Conservation (phyloP, 2,113 vertebrate species). For the Dasyornis broadbenti region DNA sequence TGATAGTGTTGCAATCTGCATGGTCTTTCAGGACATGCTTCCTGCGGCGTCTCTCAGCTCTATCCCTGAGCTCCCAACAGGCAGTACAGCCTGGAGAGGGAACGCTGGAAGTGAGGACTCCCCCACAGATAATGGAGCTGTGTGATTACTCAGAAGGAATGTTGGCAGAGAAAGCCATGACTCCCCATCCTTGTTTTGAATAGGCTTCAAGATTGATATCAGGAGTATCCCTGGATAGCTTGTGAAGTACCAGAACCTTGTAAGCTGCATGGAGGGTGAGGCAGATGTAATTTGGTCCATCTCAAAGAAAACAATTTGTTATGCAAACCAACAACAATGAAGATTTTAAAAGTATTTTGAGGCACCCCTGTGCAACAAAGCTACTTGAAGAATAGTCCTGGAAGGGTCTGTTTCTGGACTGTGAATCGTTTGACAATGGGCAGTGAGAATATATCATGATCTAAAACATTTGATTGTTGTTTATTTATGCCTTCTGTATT, state of each 20-base stretch:
- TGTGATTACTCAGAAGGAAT: conserved; percentile 68
- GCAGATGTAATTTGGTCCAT: conserved; percentile 44
- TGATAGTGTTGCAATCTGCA: conserved; percentile 12
- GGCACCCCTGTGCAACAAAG: neutral
- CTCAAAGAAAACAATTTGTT: conserved; percentile 62
- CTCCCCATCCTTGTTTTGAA: conserved; percentile 63
- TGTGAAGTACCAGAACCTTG: neutral
- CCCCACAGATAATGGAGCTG: conserved; percentile 61
- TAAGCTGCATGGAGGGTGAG: neutral
- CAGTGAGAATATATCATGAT: neutral
- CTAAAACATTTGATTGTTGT: neutral
- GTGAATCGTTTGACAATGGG: neutral
- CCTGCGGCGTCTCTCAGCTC: conserved; percentile 30
- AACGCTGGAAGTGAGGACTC: conserved; percentile 40
- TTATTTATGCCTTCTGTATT: neutral
- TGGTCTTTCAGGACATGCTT: conserved; percentile 8
- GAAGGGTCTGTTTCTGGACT: conserved; percentile 2
- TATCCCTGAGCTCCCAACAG: conserved; percentile 20
- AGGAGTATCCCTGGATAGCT: conserved; percentile 52
- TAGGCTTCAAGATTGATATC: conserved; percentile 68
- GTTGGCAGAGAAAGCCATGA: conserved; percentile 58
- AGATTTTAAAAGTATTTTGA: neutral
- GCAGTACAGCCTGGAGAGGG: neutral
- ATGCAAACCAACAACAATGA: conserved; percentile 17
- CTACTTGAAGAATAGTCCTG: neutral